These are phyloP conservation scores for Grantiella picta DNA, from an alignment of 2,113 vertebrate genomes.

Conservation along the genomic window DNA sequence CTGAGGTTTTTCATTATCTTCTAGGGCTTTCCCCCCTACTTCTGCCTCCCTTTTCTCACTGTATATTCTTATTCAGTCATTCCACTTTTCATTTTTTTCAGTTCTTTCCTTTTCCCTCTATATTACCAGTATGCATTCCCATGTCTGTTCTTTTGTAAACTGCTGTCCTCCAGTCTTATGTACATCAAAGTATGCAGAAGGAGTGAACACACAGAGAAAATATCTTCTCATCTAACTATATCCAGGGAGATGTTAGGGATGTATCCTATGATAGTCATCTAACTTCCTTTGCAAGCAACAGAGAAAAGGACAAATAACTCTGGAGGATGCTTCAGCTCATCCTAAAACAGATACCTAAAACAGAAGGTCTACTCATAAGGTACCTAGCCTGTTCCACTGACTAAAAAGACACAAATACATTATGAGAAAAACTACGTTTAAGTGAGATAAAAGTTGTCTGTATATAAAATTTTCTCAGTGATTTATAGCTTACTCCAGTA, in stretches of 20 bases:
- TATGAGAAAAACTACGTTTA: background rate
- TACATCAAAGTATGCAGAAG: background rate
- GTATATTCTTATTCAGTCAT: background rate
- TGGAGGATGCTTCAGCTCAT: background rate
- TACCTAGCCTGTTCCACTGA: background rate
- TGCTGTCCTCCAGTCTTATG: background rate
- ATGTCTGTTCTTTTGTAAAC: background rate
- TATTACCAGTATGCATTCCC: background rate
- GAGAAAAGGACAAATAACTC: background rate
- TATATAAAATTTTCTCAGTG: background rate
- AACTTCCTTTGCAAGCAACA: background rate
- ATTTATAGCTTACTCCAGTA: background rate
- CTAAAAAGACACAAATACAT: background rate
- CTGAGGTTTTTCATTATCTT: background rate
- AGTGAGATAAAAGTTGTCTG: background rate
- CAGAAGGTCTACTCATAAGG: background rate
- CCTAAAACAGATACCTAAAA: background rate
- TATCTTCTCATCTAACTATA: background rate
- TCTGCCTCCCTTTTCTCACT: background rate
- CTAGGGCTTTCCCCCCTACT: accelerated
- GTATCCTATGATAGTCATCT: background rate
- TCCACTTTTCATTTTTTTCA: background rate
- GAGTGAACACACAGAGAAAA: background rate
- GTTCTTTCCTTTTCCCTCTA: background rate
- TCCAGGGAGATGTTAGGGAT: background rate